Conservation (phyloP, 2,888 invertebrate genomes). For the Rosalia funebris region DNA sequence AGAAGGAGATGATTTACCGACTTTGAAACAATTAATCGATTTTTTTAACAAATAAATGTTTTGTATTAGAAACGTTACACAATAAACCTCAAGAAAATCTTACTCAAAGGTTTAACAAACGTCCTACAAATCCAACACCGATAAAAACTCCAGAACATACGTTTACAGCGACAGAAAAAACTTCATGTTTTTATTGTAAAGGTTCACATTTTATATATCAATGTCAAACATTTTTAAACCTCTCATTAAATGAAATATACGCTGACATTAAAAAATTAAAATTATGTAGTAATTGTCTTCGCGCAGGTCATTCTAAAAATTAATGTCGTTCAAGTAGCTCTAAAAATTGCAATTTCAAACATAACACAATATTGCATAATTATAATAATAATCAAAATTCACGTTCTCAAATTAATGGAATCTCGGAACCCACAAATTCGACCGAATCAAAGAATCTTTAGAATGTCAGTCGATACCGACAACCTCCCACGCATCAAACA, state of each 20-base stretch:
- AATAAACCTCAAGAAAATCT: not conserved
- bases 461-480: too few species aligned
- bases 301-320: conserved; percentile 12
- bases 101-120: not conserved
- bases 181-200: not conserved
- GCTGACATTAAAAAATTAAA: not conserved
- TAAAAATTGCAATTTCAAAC: conserved; percentile 21
- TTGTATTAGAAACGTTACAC: not conserved
- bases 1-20: conserved; percentile 1
- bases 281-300: conserved; percentile 13
- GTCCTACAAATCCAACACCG: not conserved
- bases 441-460: too few species aligned
- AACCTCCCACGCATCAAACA: too few species aligned
- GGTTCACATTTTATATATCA: conserved; percentile 4
- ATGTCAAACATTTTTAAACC: conserved; percentile 6
- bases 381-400: not conserved
- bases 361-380: conserved; percentile 23
- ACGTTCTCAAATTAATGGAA: not conserved
- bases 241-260: not conserved
- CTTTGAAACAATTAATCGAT: not conserved
- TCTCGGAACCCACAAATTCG: not conserved
- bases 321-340: conserved; percentile 11
- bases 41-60: too few species aligned
- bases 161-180: not conserved
- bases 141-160: too few species aligned